Evolutionary conservation across 2,888 invertebrate genomes (phyloP), one percentile per base, ranked within the genome.

Genomic region (Crossocerus cetratus): DNA sequence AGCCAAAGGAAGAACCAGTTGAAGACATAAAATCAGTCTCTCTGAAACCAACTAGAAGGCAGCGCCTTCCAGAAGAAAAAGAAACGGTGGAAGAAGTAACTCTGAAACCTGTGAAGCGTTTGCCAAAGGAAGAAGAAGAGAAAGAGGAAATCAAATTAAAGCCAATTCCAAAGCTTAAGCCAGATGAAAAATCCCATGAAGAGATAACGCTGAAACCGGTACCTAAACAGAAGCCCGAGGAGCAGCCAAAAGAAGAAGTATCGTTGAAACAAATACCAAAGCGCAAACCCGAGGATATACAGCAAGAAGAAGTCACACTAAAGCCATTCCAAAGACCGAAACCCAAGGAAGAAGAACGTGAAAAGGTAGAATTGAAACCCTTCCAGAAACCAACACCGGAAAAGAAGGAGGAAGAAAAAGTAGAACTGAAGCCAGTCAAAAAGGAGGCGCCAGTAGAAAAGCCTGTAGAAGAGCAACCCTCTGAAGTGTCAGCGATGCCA

Each of bases 101-200:
- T 65, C 83, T 90, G n/a, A 87, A 88, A 82, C 90, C 73, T 90
- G 69, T 87, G 4, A 88, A 87, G 64, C 87, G 87, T 14, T 83
- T 86, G 53, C 84, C 86, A 42, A 59, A 85, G 84, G 90, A 91
- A 62, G 90, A 91, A 77, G 90, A 91, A 74, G 65, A 73, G 77
- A 68, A 69, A 65, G 77, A 67, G 13, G 86, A 89, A 0, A 91
- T 91, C 78, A 91, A 65, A 82, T 74, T 82, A 23, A 76, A 76
- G 59, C 70, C 76, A 55, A 74, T 74, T 74, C 63, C 69, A 3
- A 62, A 69, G 66, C 71, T 64, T 58, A 82, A 81, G 4, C 81
- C 78, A 3, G 74, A 80, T 21, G 76, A 62, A 32, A 78, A 79
- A n/a, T 74, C 80, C 74, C 82, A 65, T 65, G 85, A 86, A 45